Percentiles rank a stretch among this genome's conserved stretches.
Conservation (phyloP, 1,140 invertebrate species). For the Eumaeus atala region DNA sequence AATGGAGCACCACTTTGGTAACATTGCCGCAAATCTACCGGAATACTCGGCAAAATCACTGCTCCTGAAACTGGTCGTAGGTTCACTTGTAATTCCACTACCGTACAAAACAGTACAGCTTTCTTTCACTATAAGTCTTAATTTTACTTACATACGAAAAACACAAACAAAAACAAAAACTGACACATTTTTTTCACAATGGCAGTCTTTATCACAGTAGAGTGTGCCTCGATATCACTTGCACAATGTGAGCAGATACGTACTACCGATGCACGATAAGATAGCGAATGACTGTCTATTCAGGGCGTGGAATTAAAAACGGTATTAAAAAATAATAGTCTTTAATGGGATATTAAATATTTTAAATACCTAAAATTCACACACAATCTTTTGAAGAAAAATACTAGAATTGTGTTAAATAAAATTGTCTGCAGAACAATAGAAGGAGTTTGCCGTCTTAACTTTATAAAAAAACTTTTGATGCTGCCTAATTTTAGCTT, state of each 20-base stretch:
- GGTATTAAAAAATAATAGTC: too few relatives aligned
- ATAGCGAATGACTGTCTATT: conserved; percentile 28
- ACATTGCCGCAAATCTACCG: conserved; percentile 67
- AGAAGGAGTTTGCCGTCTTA: too few relatives aligned
- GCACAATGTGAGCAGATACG: conserved; percentile 11
- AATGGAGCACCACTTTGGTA: conserved; percentile 62
- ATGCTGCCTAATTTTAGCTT: too few relatives aligned
- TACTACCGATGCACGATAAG: conserved; percentile 32
- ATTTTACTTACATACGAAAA: conserved; percentile 16
- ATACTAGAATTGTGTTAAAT: too few relatives aligned
- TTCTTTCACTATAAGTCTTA: not conserved
- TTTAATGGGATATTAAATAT: too few relatives aligned
- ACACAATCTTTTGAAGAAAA: too few relatives aligned
- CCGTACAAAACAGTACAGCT: not conserved
- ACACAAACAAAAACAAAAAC: conserved; percentile 19
- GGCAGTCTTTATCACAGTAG: conserved; percentile 22
- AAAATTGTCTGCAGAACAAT: too few relatives aligned
- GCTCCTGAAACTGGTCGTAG: conserved; percentile 27
- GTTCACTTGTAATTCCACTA: not conserved
- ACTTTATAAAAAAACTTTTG: too few relatives aligned
- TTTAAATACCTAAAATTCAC: too few relatives aligned
- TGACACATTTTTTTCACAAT: conserved; percentile 26
- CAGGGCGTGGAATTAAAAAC: conserved; percentile 19
- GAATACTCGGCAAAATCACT: conserved; percentile 60
- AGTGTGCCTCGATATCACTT: too few relatives aligned